Evolutionary conservation across 2,888 invertebrate species (phyloP).

Genomic region (Drosophila paranaensis): DNA sequence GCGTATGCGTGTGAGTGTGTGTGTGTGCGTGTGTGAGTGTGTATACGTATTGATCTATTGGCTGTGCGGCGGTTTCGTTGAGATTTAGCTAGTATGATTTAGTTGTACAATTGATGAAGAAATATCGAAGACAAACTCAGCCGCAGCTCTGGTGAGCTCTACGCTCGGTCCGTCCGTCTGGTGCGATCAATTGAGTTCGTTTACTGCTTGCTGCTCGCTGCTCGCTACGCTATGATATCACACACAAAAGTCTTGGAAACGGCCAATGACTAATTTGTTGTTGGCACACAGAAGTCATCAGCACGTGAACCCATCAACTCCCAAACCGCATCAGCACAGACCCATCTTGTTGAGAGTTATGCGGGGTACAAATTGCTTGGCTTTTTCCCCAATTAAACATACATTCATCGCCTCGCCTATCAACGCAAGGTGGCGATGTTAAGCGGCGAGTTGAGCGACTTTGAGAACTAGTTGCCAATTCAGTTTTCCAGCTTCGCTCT

Average conservation of each 20-base stretch:
- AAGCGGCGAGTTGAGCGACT: slow-evolving; percentile 16
- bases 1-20: slow-evolving; percentile 13
- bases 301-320: slow-evolving; percentile 38
- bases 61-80: slow-evolving; percentile 60
- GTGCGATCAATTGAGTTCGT: slow-evolving; percentile 33
- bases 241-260: slow-evolving; percentile 27
- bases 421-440: slow-evolving; percentile 20
- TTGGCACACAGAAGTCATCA: slow-evolving; percentile 37
- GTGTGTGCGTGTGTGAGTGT: slow-evolving; percentile 13
- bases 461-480: slow-evolving; percentile 46
- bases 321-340: slow-evolving; percentile 39
- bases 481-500: slow-evolving; percentile 18
- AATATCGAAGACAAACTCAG: slow-evolving; percentile 8
- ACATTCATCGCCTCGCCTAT: neutral
- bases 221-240: slow-evolving; percentile 47
- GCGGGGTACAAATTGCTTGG: slow-evolving; percentile 36
- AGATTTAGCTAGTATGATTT: slow-evolving; percentile 70
- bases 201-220: slow-evolving; percentile 6
- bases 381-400: slow-evolving; percentile 8
- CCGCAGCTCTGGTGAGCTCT: neutral
- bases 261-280: slow-evolving; percentile 52
- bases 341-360: slow-evolving; percentile 31
- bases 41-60: slow-evolving; percentile 50
- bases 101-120: slow-evolving; percentile 58
- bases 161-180: neutral